phyloP scores from a whole-genome alignment of 2,797 vertebrate species.

The Mallotus villosus region DNA sequence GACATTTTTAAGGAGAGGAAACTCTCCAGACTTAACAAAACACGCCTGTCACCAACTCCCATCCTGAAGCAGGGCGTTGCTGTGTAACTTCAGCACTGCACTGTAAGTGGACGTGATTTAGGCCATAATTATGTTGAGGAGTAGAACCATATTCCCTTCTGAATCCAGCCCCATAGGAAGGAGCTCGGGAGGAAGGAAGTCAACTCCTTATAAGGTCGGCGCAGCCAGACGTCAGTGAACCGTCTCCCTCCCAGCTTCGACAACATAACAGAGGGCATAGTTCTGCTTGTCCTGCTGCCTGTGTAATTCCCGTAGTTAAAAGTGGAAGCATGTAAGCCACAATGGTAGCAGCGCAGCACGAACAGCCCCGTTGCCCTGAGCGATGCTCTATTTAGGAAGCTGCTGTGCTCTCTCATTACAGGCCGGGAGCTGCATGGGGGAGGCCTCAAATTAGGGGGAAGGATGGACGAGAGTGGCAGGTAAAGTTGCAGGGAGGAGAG shows the following conservation, averaged over 20 bases:
- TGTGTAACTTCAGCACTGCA: background rate
- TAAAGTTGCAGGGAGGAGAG: slow-evolving; percentile 4
- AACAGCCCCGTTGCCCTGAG: slow-evolving; percentile 39
- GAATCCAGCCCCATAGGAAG: slow-evolving; percentile 12
- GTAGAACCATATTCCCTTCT: slow-evolving; percentile 16
- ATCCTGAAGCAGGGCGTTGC: background rate
- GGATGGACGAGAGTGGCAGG: background rate
- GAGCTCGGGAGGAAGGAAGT: slow-evolving; percentile 17
- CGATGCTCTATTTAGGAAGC: slow-evolving; percentile 18
- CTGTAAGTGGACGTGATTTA: slow-evolving; percentile 25
- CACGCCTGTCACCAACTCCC: background rate
- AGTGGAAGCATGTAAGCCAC: slow-evolving; percentile 62
- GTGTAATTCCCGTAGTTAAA: slow-evolving; percentile 74
- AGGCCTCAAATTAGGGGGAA: slow-evolving; percentile 29
- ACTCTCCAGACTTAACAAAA: background rate
- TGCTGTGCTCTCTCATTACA: slow-evolving; percentile 43
- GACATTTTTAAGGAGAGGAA: background rate
- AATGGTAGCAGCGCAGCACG: slow-evolving; percentile 34
- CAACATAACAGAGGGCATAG: slow-evolving; percentile 35
- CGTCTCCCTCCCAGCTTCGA: slow-evolving; percentile 25
- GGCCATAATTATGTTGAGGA: slow-evolving; percentile 16
- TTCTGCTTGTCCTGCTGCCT: slow-evolving; percentile 50
- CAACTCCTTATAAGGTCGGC: slow-evolving; percentile 9
- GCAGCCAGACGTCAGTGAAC: slow-evolving; percentile 18
- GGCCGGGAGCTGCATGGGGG: slow-evolving; percentile 10